Evolutionary conservation across 2,797 vertebrate species (phyloP).

Genomic region (Lophius americanus): DNA sequence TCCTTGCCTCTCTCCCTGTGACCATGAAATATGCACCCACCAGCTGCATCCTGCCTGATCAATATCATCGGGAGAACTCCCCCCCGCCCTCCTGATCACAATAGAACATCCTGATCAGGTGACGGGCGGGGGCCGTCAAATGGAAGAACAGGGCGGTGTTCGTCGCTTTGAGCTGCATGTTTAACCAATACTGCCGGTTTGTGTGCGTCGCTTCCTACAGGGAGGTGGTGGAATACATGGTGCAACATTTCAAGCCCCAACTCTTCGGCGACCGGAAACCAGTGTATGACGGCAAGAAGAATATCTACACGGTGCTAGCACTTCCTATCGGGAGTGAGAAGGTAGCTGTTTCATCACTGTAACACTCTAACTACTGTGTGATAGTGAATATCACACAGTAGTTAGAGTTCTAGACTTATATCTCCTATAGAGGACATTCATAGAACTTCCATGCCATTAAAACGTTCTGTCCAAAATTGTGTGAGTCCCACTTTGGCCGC

Average conservation of each 20-base stretch:
- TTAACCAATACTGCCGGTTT: slow-evolving; percentile 22
- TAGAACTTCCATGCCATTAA: too few species aligned
- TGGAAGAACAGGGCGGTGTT: slow-evolving; percentile 12
- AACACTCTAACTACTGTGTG: too few species aligned
- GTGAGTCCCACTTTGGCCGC: too few species aligned
- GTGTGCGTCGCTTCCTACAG: slow-evolving; percentile 71
- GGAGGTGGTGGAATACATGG: slow-evolving; percentile 99
- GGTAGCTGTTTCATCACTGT: slow-evolving; percentile 73
- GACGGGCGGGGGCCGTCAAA: slow-evolving; percentile 25
- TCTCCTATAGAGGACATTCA: too few species aligned
- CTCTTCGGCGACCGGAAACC: slow-evolving; percentile 98
- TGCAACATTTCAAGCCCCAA: slow-evolving; percentile 99
- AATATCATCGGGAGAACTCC: slow-evolving; percentile 39
- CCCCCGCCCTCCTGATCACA: slow-evolving; percentile 9
- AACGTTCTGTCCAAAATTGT: too few species aligned
- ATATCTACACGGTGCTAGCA: slow-evolving; percentile 97
- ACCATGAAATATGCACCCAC: slow-evolving; percentile 64
- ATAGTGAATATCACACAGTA: too few species aligned
- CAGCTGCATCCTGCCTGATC: slow-evolving; percentile 71
- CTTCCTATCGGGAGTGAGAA: slow-evolving; percentile 97
- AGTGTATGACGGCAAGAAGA: slow-evolving; percentile 98
- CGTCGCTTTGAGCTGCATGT: slow-evolving; percentile 8
- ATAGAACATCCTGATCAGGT: slow-evolving; percentile 38
- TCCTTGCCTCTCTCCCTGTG: slow-evolving; percentile 44
- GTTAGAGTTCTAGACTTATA: too few species aligned